Conservation (phyloP, 53 echinoderm and acorn worm species). For the Paracentrotus lividus region DNA sequence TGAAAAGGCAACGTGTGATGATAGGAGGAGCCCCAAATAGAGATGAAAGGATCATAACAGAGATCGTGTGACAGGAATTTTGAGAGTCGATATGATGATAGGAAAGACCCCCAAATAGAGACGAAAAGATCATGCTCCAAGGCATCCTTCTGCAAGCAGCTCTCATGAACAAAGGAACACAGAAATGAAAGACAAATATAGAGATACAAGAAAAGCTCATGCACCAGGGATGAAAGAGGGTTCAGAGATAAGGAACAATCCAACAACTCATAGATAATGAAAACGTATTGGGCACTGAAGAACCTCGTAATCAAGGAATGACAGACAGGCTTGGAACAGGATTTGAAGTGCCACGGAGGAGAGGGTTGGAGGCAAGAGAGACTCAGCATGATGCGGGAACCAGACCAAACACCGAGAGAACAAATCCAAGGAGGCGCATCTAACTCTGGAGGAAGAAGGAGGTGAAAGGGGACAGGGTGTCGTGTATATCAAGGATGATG, state of each 20-base stretch:
- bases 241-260: neutral
- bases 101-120: conserved; percentile 1
- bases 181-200: conserved; percentile 11
- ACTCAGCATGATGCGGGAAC: neutral
- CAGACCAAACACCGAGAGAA: neutral
- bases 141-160: neutral
- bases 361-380: neutral
- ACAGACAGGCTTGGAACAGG: neutral
- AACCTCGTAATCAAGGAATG: no score
- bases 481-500: conserved; percentile 58
- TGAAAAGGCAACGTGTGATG: no score
- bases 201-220: neutral
- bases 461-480: conserved; percentile 3
- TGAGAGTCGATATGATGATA: no score
- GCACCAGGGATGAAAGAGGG: neutral
- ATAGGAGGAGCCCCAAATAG: no score
- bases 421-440: neutral
- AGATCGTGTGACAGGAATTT: no score
- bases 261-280: neutral
- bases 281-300: neutral
- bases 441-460: conserved; percentile 5
- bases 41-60: no score
- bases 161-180: neutral
- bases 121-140: neutral
- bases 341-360: conserved; percentile 1